Percentiles rank a stretch among this genome's conserved stretches.
Evolutionary conservation across 1,140 invertebrate genomes (phyloP).

Genomic region (Pinna nobilis): DNA sequence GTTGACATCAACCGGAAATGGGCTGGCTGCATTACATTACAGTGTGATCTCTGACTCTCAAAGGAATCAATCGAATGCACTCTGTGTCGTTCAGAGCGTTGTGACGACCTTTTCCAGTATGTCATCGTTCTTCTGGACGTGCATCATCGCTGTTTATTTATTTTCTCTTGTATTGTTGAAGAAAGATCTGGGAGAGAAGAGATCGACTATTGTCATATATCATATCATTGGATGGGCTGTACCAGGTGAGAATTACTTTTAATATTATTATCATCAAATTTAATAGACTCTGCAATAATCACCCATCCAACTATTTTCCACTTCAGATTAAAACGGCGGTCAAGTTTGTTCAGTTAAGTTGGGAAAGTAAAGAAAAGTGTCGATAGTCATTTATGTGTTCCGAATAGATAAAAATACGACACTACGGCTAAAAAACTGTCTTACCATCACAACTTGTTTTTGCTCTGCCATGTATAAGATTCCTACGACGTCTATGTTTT

Average conservation of each 20-base stretch:
- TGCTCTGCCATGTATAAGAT: too few relatives aligned
- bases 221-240: not conserved
- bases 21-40: not conserved
- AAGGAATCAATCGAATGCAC: not conserved
- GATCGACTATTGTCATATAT: not conserved
- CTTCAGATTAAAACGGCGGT: too few relatives aligned
- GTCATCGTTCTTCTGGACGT: constrained; percentile 25
- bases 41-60: not conserved
- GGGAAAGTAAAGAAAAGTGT: too few relatives aligned
- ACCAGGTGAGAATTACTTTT: not conserved
- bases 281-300: too few relatives aligned
- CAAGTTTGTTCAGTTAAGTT: too few relatives aligned
- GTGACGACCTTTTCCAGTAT: constrained; percentile 17
- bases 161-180: not conserved
- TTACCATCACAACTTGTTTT: too few relatives aligned
- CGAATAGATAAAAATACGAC: too few relatives aligned
- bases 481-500: too few relatives aligned
- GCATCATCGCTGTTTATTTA: constrained; percentile 20
- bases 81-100: constrained; percentile 16
- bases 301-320: too few relatives aligned
- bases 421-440: too few relatives aligned
- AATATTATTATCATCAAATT: too few relatives aligned
- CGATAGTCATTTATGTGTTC: too few relatives aligned
- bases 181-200: not conserved
- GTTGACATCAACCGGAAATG: constrained; percentile 5